These are phyloP conservation scores for Stenodema calcarata DNA, from an alignment of 2,888 invertebrate genomes.

Conservation along the genomic window DNA sequence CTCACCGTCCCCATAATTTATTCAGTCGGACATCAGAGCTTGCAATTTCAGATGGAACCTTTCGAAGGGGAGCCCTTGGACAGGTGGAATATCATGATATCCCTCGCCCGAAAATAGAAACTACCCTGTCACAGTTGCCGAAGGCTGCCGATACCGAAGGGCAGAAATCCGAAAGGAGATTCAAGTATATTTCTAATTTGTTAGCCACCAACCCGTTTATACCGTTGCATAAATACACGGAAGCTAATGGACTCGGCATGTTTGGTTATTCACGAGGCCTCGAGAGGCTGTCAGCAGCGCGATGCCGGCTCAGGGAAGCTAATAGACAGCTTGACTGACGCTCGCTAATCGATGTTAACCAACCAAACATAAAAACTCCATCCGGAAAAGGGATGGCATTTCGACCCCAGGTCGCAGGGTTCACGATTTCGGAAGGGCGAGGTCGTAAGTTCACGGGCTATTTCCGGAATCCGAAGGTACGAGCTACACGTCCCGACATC, in stretches of 20 bases:
- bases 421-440: background rate
- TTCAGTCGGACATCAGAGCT: background rate
- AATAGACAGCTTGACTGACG: constrained; percentile 39
- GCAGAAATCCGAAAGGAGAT: background rate
- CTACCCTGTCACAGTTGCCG: background rate
- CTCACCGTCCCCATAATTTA: background rate
- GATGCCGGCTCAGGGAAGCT: background rate
- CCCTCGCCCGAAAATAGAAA: background rate
- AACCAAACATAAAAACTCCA: constrained; percentile 36
- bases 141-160: background rate
- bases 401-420: background rate
- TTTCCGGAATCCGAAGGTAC: background rate
- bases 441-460: background rate
- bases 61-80: background rate
- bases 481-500: background rate
- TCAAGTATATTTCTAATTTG: background rate
- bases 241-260: constrained; percentile 32
- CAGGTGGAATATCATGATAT: background rate
- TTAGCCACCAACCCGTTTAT: background rate
- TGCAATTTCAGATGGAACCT: background rate
- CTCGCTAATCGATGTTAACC: constrained; percentile 22
- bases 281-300: constrained; percentile 15
- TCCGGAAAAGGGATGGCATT: background rate
- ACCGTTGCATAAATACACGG: constrained; percentile 27
- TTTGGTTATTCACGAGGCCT: constrained; percentile 34